phyloP scores from a whole-genome alignment of 2,888 invertebrate genomes.

The Galerucella calmariensis region DNA sequence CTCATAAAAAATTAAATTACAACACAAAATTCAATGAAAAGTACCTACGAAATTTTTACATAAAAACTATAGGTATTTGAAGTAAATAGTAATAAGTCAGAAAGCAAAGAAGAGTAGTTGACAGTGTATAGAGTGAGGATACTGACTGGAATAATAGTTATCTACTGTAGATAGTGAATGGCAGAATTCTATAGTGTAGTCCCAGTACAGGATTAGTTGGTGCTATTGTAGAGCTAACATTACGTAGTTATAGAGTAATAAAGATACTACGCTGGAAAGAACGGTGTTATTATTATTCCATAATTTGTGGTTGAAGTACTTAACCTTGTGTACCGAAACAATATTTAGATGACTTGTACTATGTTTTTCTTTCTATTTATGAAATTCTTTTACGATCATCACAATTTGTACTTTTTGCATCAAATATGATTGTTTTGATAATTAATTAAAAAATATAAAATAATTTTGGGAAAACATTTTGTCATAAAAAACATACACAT shows the following conservation, averaged over 20 bases:
- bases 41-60: too few relatives aligned
- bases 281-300: background rate
- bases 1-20: too few relatives aligned
- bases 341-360: slow-evolving; percentile 46
- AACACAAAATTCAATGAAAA: too few relatives aligned
- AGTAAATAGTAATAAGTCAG: too few relatives aligned
- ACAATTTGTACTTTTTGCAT: slow-evolving; percentile 45
- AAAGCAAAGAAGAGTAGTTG: too few relatives aligned
- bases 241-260: background rate
- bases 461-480: slow-evolving; percentile 26
- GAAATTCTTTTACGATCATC: slow-evolving; percentile 50
- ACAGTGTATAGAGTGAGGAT: too few relatives aligned
- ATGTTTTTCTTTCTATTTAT: slow-evolving; percentile 40
- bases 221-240: too few relatives aligned
- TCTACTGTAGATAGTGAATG: too few relatives aligned
- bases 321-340: slow-evolving; percentile 19
- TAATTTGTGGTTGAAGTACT: background rate
- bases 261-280: background rate
- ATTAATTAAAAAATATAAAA: slow-evolving; percentile 27
- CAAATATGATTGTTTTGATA: slow-evolving; percentile 39
- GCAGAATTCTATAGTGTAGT: too few relatives aligned
- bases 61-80: too few relatives aligned
- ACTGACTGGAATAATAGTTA: too few relatives aligned
- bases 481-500: slow-evolving; percentile 34
- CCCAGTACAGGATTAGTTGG: too few relatives aligned